Evolutionary conservation across 2,113 vertebrate species (phyloP), one percentile per base, ranked within the genome.

Genomic region (Aix galericulata): DNA sequence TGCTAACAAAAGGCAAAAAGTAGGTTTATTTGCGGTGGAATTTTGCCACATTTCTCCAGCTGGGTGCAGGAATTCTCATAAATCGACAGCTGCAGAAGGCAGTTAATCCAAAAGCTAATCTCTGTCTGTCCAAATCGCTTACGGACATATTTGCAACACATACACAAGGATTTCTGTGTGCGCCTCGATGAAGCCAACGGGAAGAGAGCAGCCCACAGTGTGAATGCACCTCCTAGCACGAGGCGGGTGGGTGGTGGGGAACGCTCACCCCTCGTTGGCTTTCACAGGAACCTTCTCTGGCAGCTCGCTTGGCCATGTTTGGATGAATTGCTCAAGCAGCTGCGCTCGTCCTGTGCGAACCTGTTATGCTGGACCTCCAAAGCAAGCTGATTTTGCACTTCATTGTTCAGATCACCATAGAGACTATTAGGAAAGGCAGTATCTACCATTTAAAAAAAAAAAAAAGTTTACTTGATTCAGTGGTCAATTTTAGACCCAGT

Each of bases 101-200:
- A 82, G 82, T 88, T 92, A 94, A 91, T 85, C 92, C 94, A 72
- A 52, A 89, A 85, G 69, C 93, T 97, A 95, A 95, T 95, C 93
- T 92, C 92, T 93, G 86, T 86, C 90, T 96, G 88, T 93, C 86
- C 90, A 93, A 96, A 96, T 94, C 20, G 6, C 88, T 97, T 96
- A 91, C 0, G 1, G 94, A 83, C 88, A 63, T 73, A 82, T 95
- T 92, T 92, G 83, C 64, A 92, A 75, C 82, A 91, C 66, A 82
- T 34, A 71, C 15, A 64, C 0, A 20, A 88, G 74, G 44, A 84
- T 93, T 92, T 91, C 88, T 50, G 52, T 11, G 12, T 17, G 32
- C 42, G 85, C 81, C 75, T 83, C 13, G 20, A n/a, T 32, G 46
- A 69, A 60, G 66, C 55, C 52, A 87, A 78, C 9, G 53, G 69